Evolutionary conservation across 2,797 vertebrate genomes (phyloP).

Genomic region (Sebastes vulpes): DNA sequence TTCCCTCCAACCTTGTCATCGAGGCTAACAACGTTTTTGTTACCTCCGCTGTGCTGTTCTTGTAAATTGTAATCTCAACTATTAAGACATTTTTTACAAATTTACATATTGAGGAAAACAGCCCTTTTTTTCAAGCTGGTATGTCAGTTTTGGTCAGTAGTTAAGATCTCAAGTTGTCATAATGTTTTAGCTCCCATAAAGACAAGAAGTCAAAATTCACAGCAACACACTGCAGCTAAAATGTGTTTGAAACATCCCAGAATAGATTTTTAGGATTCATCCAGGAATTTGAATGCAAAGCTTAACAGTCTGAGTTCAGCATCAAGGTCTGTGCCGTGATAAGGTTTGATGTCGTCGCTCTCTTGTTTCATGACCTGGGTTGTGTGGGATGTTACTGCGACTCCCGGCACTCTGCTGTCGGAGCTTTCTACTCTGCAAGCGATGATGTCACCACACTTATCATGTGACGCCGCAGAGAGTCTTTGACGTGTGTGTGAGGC

Average conservation of each 20-base stretch:
- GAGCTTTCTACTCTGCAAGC: constrained; percentile 31
- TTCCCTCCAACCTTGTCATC: too few relatives aligned
- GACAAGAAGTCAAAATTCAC: background rate
- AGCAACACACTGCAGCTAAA: background rate
- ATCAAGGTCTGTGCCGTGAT: background rate
- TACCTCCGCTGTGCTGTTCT: too few relatives aligned
- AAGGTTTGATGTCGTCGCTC: background rate
- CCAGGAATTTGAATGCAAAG: background rate
- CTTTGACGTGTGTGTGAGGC: background rate
- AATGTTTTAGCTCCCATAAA: background rate
- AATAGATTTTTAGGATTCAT: background rate
- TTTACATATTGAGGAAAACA: background rate
- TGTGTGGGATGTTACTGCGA: background rate
- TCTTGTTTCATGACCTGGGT: background rate
- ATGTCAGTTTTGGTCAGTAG: background rate
- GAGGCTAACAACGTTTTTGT: too few relatives aligned
- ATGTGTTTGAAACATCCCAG: background rate
- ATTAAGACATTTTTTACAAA: background rate
- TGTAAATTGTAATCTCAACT: background rate
- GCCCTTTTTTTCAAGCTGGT: background rate
- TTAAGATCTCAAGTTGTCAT: background rate
- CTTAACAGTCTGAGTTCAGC: too few relatives aligned
- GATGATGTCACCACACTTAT: constrained; percentile 53
- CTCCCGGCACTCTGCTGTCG: background rate
- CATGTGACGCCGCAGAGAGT: constrained; percentile 33